Evolutionary conservation across 2,113 vertebrate species (phyloP).

Genomic region (Crocuta crocuta): DNA sequence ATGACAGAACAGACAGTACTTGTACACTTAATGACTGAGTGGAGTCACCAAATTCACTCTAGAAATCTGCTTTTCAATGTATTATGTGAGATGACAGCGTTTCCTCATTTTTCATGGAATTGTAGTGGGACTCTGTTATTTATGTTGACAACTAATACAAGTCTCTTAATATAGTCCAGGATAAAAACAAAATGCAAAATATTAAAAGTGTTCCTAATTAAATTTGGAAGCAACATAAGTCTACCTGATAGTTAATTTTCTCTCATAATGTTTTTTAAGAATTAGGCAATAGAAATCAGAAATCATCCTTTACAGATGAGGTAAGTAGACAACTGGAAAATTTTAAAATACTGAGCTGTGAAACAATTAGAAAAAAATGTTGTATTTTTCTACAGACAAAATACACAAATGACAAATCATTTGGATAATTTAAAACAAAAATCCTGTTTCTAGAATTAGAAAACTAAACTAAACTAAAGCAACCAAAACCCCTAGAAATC

Average conservation of each 20-base stretch:
- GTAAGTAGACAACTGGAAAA: background rate
- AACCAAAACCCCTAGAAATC: background rate
- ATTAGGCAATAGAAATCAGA: background rate
- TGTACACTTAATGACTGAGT: background rate
- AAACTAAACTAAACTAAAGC: background rate
- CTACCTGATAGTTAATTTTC: background rate
- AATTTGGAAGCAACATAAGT: background rate
- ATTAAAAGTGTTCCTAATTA: background rate
- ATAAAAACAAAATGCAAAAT: background rate
- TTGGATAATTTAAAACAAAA: background rate
- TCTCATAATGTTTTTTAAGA: background rate
- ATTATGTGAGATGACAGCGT: background rate
- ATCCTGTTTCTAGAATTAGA: background rate
- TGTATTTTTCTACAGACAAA: background rate
- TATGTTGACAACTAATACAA: background rate
- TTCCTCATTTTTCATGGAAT: background rate
- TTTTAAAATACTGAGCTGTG: background rate
- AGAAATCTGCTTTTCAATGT: background rate
- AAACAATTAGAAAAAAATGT: background rate
- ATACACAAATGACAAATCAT: background rate
- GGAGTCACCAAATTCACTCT: background rate
- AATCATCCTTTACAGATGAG: background rate
- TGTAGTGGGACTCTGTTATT: background rate
- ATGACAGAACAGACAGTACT: background rate
- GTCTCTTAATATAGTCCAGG: background rate